These are phyloP conservation scores for Trileptium ribeirensis DNA, from an alignment of 2,888 invertebrate species.

Conservation along the genomic window DNA sequence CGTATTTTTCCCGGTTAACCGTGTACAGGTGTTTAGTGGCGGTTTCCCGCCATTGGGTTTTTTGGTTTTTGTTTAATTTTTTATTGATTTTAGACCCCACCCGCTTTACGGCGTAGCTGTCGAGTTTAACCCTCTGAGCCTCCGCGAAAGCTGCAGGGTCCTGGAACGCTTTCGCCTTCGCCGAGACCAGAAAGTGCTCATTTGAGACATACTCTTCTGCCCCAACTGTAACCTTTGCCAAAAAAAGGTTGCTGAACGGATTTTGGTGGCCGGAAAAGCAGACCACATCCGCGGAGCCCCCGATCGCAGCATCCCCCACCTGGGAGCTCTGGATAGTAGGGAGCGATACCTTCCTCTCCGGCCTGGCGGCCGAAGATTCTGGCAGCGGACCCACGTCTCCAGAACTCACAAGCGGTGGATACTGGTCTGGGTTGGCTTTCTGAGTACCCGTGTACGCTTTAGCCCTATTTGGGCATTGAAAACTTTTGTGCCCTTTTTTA, in stretches of 20 bases:
- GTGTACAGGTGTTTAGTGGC: not conserved
- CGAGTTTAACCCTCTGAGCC: not conserved
- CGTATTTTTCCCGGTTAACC: not conserved
- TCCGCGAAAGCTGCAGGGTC: not conserved
- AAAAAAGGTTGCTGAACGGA: not conserved
- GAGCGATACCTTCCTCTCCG: not conserved
- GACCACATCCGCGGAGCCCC: not conserved
- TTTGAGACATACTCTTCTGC: not conserved
- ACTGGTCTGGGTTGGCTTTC: too few relatives aligned
- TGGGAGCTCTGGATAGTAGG: not conserved
- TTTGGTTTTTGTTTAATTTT: too few relatives aligned
- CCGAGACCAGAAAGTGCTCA: slow-evolving; percentile 9
- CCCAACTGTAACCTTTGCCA: not conserved
- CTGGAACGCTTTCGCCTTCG: not conserved
- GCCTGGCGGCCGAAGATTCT: not conserved
- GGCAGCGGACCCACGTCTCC: not conserved
- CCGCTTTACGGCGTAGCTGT: not conserved
- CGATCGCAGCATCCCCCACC: too few relatives aligned
- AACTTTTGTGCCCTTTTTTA: not conserved
- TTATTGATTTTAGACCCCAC: not conserved
- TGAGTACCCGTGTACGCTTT: too few relatives aligned
- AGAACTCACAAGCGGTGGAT: not conserved
- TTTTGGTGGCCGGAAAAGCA: not conserved
- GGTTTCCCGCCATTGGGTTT: not conserved
- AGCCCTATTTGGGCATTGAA: not conserved